Evolutionary conservation across 2,113 vertebrate genomes (phyloP), one percentile per base, ranked within the genome.

Genomic region (Promerops cafer): DNA sequence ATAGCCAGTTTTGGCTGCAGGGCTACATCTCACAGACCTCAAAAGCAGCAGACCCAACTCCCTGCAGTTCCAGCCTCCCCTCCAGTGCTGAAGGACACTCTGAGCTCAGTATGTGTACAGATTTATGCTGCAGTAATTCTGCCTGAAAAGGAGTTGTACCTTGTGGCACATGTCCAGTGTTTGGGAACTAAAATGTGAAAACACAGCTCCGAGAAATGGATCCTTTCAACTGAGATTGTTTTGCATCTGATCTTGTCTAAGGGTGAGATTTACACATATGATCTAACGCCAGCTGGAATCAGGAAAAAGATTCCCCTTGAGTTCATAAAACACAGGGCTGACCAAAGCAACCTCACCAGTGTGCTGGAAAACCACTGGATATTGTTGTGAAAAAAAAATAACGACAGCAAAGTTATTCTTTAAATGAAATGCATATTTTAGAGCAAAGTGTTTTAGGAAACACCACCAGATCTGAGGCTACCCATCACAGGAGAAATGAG

Each of bases 71-170:
- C 60, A 70, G 54, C 56, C 40, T 87, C n/a, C 28, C n/a, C 24
- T 40, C 40, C 65, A 66, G 47, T 27, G 66, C 9, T 39, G 59
- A n/a, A 59, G 49, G 57, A 59, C 44, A 31, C 7, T 7, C n/a
- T 20, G n/a, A 59, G 66, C 22, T 76, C 76, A 53, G 19, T 4
- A 24, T 0, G 2, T 3, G 3, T 2, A 11, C 10, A 2, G 35
- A 24, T 31, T 69, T n/a, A n/a, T 20, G 47, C 28, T 31, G 4
- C 5, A 70, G 23, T 28, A 82, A 69, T 90, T 78, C 65, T 91
- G n/a, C 42, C 18, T 31, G 49, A 33, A 23, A 23, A 47, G 39
- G 23, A 74, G 39, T 31, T 59, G 7, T 49, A 4, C 21, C 11
- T 17, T 61, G 82, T 72, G 53, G 70, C 71, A 40, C 3, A 24